Conservation (phyloP, 2,797 vertebrate genomes). For the Hydrocynus forskahlii region DNA sequence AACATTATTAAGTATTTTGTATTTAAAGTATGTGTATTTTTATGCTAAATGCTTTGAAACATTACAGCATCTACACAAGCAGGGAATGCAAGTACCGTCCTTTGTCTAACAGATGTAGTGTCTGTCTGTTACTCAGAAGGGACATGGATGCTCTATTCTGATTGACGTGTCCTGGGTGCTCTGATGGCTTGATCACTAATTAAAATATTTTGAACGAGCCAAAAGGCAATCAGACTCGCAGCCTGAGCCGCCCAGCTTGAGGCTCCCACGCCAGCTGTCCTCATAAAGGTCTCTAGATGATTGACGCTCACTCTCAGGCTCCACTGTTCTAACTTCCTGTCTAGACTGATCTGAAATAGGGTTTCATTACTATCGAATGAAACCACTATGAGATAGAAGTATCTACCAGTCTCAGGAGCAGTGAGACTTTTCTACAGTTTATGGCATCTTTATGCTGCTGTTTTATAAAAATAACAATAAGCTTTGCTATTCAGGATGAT, state of each 20-base stretch:
- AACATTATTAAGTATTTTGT: too few species aligned
- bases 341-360: not conserved
- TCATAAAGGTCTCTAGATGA: conserved; percentile 13
- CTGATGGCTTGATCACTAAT: conserved; percentile 32
- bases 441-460: too few species aligned
- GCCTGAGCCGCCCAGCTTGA: conserved; percentile 35
- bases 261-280: conserved; percentile 19
- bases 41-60: not conserved
- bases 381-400: not conserved
- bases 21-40: too few species aligned
- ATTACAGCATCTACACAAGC: not conserved
- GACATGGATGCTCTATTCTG: not conserved
- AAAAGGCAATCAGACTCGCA: conserved; percentile 36
- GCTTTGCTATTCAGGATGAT: too few species aligned
- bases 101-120: not conserved
- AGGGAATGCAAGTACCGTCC: not conserved
- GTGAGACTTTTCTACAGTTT: not conserved
- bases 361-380: not conserved
- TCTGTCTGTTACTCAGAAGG: not conserved
- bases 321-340: not conserved
- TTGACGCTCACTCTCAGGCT: not conserved
- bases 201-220: conserved; percentile 33
- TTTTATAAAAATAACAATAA: too few species aligned
- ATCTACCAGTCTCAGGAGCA: not conserved
- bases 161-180: conserved; percentile 23